Conservation (phyloP, 2,888 invertebrate species). For the Caenorhabditis japonica region DNA sequence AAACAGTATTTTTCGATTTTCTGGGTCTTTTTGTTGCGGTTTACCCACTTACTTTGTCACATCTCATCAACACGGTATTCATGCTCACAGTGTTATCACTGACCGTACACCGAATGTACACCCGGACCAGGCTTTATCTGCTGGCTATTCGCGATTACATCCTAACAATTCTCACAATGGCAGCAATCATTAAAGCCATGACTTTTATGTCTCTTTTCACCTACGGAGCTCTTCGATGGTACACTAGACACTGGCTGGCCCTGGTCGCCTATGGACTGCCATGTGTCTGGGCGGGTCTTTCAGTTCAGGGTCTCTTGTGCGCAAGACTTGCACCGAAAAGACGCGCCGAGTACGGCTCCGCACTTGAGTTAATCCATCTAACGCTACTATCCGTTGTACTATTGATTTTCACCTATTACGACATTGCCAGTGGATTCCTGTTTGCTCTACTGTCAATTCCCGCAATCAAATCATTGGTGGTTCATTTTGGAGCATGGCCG, state of each 20-base stretch:
- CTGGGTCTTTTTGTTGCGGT: constrained; percentile 83
- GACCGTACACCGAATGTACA: constrained; percentile 19
- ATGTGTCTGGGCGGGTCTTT: constrained; percentile 55
- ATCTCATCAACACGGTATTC: constrained; percentile 48
- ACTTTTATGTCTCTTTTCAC: constrained; percentile 46
- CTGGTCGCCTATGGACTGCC: constrained; percentile 58
- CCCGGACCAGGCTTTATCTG: constrained; percentile 7
- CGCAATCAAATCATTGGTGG: constrained; percentile 21
- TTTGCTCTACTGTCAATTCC: constrained; percentile 58
- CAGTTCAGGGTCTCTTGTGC: constrained; percentile 46
- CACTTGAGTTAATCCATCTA: constrained; percentile 54
- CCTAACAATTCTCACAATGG: constrained; percentile 29
- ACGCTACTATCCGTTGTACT: constrained; percentile 41
- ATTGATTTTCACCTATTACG: constrained; percentile 58
- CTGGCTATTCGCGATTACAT: constrained; percentile 48
- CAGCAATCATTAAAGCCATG: constrained; percentile 34
- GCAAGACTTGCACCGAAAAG: constrained; percentile 37
- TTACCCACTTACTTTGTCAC: constrained; percentile 80
- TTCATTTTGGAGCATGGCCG: constrained; percentile 14
- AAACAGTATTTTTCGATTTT: constrained; percentile 85
- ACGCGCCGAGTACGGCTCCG: constrained; percentile 22
- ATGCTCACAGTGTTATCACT: constrained; percentile 34
- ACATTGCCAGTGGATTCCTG: constrained; percentile 66
- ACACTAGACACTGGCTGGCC: constrained; percentile 60
- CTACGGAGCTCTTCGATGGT: constrained; percentile 57